phyloP scores from a whole-genome alignment of 2,113 vertebrate species.

The Australoheros scitulus region DNA sequence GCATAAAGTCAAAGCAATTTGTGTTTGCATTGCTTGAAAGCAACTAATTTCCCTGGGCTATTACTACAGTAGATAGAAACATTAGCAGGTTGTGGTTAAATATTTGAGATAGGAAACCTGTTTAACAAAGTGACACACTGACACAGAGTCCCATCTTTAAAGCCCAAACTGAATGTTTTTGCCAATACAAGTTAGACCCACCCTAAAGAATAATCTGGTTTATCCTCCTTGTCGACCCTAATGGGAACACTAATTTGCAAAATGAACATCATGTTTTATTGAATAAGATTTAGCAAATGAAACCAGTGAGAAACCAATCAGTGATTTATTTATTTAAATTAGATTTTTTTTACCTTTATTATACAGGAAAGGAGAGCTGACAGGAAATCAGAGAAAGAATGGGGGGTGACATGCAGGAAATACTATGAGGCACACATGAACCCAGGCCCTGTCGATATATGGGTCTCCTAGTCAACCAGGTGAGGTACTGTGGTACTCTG shows the following conservation, averaged over 20 bases:
- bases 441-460: neutral
- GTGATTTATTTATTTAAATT: neutral
- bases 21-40: constrained; percentile 61
- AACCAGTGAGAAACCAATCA: no score
- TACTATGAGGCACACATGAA: neutral
- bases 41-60: constrained; percentile 63
- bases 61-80: constrained; percentile 27
- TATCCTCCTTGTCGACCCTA: neutral
- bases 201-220: neutral
- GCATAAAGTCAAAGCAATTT: constrained; percentile 67
- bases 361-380: neutral
- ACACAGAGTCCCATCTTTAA: neutral
- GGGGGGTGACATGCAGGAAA: neutral
- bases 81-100: constrained; percentile 39
- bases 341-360: neutral
- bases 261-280: no score
- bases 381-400: neutral
- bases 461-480: neutral
- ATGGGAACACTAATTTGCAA: no score
- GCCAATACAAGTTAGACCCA: neutral
- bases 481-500: neutral
- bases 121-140: neutral
- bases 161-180: neutral
- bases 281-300: no score
- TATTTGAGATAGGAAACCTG: neutral